Base-by-base conservation (phyloP, 2,113 vertebrate genomes). In the Syngnathoides biaculeatus region DNA sequence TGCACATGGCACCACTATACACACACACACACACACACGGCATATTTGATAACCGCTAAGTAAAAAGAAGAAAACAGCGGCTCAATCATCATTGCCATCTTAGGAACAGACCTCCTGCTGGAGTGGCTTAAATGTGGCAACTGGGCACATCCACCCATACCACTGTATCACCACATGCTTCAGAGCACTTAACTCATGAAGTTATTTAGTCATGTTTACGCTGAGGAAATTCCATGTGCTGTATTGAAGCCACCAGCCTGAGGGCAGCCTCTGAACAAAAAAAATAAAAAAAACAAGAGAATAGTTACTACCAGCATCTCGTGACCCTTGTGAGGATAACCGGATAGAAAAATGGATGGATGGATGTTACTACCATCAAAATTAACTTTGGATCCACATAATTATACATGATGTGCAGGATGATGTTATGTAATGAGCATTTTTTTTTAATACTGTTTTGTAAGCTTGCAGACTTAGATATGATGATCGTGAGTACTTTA, bases 101-200 rank as follows among this genome's bases (percentile, higher is more conserved):
- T 43, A 74, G 53, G 56, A 71, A 75, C 63, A 64, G 67, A 68
- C 39, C 57, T 55, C 64, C 63, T 22, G 52, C 13, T 38, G 67
- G 57, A 24, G 61, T 64, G 52, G 27, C 38, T 64, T 8, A 72
- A 82, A 84, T 77, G 79, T 79, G 70, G 72, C 65, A 73, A 79
- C 77, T 65, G 47, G 55, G 11, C 50, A 72, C 63, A 69, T 65
- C 68, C 42, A 65, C 69, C 77, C 78, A 72, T 76, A 47, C 63
- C 26, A 61, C 63, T 38, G n/a, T 30, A 70, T 84, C 72, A 83
- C 68, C 53, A 72, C 58, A 74, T 69, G 65, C 79, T 80, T 71
- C 67, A 81, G 71, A 86, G 81, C 87, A 84, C 78, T 86, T 75
- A 71, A 80, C 76, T 73, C 63, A 79, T 74, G 65, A 77, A 78